phyloP scores from a whole-genome alignment of 2,797 vertebrate genomes.

The Acanthopagrus latus region DNA sequence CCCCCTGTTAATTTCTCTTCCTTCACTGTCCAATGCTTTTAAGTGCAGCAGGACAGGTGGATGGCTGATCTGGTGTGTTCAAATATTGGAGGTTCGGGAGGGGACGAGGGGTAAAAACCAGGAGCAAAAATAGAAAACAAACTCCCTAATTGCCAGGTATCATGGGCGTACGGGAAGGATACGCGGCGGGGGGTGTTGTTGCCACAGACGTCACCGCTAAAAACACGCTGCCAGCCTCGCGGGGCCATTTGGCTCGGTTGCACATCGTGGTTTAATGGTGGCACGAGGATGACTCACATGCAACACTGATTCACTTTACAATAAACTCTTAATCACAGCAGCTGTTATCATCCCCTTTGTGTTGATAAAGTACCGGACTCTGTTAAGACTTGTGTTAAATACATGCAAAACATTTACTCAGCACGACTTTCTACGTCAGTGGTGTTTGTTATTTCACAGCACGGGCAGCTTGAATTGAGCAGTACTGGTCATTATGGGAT shows the following conservation, averaged over 20 bases:
- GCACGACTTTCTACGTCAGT: conserved; percentile 34
- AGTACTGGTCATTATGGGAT: conserved; percentile 8
- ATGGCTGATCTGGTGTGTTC: conserved; percentile 72
- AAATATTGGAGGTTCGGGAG: conserved; percentile 61
- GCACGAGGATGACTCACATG: conserved; percentile 75
- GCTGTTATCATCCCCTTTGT: conserved; percentile 61
- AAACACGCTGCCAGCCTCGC: conserved; percentile 72
- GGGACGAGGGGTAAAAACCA: conserved; percentile 54
- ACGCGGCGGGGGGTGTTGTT: conserved; percentile 70
- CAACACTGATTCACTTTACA: conserved; percentile 73
- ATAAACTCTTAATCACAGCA: conserved; percentile 67
- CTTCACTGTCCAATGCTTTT: conserved; percentile 83
- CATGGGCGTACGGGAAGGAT: conserved; percentile 62
- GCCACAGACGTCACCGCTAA: conserved; percentile 74
- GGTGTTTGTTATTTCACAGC: conserved; percentile 28
- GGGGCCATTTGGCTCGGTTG: conserved; percentile 73
- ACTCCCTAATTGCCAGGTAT: conserved; percentile 84
- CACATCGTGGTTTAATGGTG: conserved; percentile 76
- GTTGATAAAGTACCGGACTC: conserved; percentile 51
- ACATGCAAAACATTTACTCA: conserved; percentile 52
- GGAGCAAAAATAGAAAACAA: conserved; percentile 76
- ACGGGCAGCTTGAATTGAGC: conserved; percentile 1
- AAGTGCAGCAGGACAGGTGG: conserved; percentile 82
- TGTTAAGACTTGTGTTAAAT: conserved; percentile 38
- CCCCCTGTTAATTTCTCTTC: conserved; percentile 78